Evolutionary conservation across 1,140 invertebrate species (phyloP), one percentile per base, ranked within the genome.

Genomic region (Temnothorax nylanderi): DNA sequence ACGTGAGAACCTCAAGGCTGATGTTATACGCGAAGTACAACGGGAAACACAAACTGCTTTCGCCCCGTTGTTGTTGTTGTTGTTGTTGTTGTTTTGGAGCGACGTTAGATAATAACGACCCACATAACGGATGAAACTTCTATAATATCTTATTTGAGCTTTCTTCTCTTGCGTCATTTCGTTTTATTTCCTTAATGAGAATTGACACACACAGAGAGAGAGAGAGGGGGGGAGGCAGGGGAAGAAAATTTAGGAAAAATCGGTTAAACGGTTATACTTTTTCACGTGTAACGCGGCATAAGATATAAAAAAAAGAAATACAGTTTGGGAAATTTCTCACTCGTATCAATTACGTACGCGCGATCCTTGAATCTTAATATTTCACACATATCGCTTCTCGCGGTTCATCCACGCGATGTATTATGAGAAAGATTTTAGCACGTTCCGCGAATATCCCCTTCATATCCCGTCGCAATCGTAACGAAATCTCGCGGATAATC

Each of bases 1-100:
- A 64, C 82, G 74, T 85, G 71, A 69, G 82, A 77, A 76, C 74
- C 82, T 88, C 84, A 88, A 85, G 87, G 87, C 62, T 85, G 82
- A 51, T 67, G 56, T 69, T 67, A 76, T 34, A 69, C 67, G 82
- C 65, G 62, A 85, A 85, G 75, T 77, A 85, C 58, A 75, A 75
- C 80, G 86, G 87, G 11, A 74, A 84, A 82, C 51, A 49, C 44
- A 65, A 56, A 85, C 60, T 67, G 75, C 37, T 49, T 47, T 58
- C 67, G 51, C 69, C n/a, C 41, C 32, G 54, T 72, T 81, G 78
- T 54, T 69, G 62, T 41, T 64, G 76, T 72, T 72, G 69, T 84
- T 84, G 78, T 54, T 69, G 62, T 41, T 64, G 76, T 72, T 72
- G 69, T 84, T 84, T 84, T 60, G 41, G 80, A 47, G 8, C 41